Evolutionary conservation across 2,113 vertebrate species (phyloP).

Genomic region (Sturnus vulgaris): DNA sequence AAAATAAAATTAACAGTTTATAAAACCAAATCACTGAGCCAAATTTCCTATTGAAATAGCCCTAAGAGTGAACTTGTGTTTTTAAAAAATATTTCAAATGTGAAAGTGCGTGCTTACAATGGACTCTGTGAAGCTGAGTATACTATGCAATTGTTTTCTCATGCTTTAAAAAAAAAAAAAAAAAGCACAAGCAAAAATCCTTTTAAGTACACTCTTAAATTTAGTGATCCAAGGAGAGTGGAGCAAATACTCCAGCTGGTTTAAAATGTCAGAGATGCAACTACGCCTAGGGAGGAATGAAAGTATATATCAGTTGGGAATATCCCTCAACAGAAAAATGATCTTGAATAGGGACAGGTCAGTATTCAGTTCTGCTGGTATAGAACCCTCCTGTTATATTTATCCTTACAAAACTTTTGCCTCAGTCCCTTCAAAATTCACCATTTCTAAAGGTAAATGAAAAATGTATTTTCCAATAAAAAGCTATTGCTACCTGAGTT

Average conservation of each 20-base stretch:
- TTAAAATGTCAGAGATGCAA: slow-evolving; percentile 24
- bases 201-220: not conserved
- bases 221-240: not conserved
- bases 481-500: not conserved
- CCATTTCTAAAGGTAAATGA: not conserved
- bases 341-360: not conserved
- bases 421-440: not conserved
- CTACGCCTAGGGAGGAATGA: not conserved
- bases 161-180: not conserved
- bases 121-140: not conserved
- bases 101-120: not conserved
- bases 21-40: not conserved
- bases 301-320: not conserved
- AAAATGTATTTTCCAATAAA: slow-evolving; percentile 41
- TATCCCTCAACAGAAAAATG: not conserved
- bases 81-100: not conserved
- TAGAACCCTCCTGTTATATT: not conserved
- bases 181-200: not conserved
- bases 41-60: not conserved
- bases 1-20: not conserved
- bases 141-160: not conserved
- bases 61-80: not conserved
- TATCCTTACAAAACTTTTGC: not conserved
- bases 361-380: not conserved
- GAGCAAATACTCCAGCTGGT: not conserved